Evolutionary conservation across 2,797 vertebrate genomes (phyloP).

Genomic region (Crossoptilon crossoptilon): DNA sequence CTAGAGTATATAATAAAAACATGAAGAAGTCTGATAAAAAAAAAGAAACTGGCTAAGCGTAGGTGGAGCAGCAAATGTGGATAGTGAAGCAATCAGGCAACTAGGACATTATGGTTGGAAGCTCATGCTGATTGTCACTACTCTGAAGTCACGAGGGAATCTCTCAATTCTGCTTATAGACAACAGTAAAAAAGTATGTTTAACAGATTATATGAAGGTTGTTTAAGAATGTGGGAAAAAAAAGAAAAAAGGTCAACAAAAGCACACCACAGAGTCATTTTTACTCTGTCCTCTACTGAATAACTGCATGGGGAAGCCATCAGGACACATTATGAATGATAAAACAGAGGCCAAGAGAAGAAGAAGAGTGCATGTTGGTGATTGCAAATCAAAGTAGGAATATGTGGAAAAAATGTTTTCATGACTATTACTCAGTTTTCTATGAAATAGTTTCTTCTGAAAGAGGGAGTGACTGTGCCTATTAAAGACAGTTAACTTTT

Average conservation of each 20-base stretch:
- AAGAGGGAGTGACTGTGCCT: neutral
- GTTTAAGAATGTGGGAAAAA: neutral
- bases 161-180: neutral
- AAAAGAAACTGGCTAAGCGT: neutral
- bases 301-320: neutral
- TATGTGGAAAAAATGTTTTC: neutral
- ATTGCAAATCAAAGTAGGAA: accelerated
- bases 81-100: neutral
- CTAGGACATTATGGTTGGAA: neutral
- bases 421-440: neutral
- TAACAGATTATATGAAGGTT: neutral
- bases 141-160: neutral
- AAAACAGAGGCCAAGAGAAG: neutral
- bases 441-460: neutral
- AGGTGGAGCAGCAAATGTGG: neutral
- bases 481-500: neutral
- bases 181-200: neutral
- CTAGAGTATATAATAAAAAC: neutral
- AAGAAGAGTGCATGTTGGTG: neutral
- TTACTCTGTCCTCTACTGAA: neutral
- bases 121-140: neutral
- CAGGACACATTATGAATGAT: neutral
- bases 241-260: neutral
- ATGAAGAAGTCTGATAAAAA: neutral
- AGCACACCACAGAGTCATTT: neutral